These are phyloP conservation scores for Lasioglossum malachurum DNA, from an alignment of 2,888 invertebrate genomes.

Conservation along the genomic window DNA sequence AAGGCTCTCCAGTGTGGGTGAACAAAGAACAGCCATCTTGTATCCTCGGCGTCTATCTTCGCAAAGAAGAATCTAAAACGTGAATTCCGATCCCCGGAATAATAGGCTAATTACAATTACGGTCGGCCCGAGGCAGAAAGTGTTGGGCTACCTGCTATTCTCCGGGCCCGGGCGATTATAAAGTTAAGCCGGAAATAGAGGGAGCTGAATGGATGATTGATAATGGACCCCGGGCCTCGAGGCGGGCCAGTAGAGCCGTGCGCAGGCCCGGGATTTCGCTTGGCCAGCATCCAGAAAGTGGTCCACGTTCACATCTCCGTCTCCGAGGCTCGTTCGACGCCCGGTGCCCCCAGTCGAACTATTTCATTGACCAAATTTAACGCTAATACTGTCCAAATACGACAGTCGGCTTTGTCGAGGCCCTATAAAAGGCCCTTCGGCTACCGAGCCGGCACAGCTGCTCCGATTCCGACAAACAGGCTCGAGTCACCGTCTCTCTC, in stretches of 20 bases:
- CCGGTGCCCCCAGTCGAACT: slow-evolving; percentile 65
- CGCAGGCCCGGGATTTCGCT: neutral
- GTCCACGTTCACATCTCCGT: slow-evolving; percentile 7
- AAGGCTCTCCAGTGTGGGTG: neutral
- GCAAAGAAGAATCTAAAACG: slow-evolving; percentile 21
- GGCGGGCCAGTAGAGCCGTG: neutral
- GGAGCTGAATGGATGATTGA: slow-evolving; percentile 64
- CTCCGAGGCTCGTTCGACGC: slow-evolving; percentile 28
- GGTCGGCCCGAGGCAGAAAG: slow-evolving; percentile 2
- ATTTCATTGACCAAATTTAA: slow-evolving; percentile 82
- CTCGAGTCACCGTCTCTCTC: slow-evolving; percentile 76
- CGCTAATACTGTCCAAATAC: slow-evolving; percentile 84
- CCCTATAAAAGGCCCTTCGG: slow-evolving; percentile 65
- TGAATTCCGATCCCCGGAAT: slow-evolving; percentile 53
- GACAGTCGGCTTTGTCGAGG: slow-evolving; percentile 75
- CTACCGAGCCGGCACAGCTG: slow-evolving; percentile 70
- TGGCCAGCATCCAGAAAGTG: neutral
- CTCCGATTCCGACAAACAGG: slow-evolving; percentile 76
- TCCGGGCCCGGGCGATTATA: slow-evolving; percentile 41
- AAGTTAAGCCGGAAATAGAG: slow-evolving; percentile 63
- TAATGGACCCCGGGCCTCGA: slow-evolving; percentile 33
- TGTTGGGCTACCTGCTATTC: slow-evolving; percentile 61
- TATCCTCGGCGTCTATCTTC: neutral
- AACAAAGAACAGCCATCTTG: slow-evolving; percentile 12
- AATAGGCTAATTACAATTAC: slow-evolving; percentile 65